phyloP scores from a whole-genome alignment of 2,113 vertebrate genomes.

The Xenopus tropicalis region DNA sequence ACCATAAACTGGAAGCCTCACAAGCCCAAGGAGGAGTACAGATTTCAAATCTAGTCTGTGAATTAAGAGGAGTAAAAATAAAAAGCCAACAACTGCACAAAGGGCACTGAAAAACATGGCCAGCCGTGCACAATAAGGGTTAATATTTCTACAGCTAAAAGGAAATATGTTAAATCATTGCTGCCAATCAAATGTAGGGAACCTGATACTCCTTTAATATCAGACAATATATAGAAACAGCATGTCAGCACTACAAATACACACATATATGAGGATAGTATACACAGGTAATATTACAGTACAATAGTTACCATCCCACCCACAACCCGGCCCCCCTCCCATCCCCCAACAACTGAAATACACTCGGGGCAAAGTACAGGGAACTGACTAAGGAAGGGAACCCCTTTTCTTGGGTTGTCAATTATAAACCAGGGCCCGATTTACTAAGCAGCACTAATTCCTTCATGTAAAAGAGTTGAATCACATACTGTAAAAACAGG shows the following conservation, averaged over 20 bases:
- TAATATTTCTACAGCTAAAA: no score
- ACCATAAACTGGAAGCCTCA: no score
- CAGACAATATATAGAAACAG: background rate
- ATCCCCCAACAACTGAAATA: slow-evolving; percentile 11
- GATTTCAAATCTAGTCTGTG: no score
- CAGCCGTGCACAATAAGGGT: no score
- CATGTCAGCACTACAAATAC: slow-evolving; percentile 15
- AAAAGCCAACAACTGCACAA: no score
- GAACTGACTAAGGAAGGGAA: background rate
- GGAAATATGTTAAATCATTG: no score
- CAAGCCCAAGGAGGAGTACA: no score
- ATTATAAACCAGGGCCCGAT: background rate
- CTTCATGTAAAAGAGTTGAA: background rate
- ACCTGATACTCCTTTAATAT: background rate
- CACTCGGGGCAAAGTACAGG: background rate
- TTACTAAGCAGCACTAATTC: background rate
- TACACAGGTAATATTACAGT: slow-evolving; percentile 15
- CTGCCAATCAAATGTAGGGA: background rate
- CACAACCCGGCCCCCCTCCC: background rate
- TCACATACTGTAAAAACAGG: background rate
- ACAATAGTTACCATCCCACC: background rate
- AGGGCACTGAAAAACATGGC: no score
- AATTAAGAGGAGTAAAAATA: no score
- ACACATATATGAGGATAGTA: slow-evolving; percentile 3
- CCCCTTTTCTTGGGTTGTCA: background rate